Base-by-base conservation (phyloP, 2,888 invertebrate species). In the Cyaniris semiargus region DNA sequence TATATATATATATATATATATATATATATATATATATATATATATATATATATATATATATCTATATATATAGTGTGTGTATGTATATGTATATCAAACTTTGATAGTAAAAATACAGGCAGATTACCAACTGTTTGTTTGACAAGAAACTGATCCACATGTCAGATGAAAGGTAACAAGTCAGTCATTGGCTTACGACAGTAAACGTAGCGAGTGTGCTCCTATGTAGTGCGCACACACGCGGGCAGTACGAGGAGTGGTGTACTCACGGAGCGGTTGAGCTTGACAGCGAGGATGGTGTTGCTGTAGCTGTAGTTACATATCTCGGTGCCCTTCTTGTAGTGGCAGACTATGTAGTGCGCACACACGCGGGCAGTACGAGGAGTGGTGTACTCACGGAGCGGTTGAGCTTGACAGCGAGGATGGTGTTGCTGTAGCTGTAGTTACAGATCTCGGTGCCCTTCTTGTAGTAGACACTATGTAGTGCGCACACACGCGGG, bases 391-490 rank as follows among this genome's bases (percentile, higher is more conserved):
- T 15, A 76, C 96, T 95, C 93, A 97, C 97, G 87, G 97, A 97
- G 92, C 99, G 96, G 93, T 99, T 99, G 80, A 99, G 95, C 93
- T 98, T 98, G 79, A 99, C 98, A 80, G 98, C 97, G 85, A 99
- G 95, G 87, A 99, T 99, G 79, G 98, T 98, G 91, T 99, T 99
- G 81, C 98, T 97, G 89, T 96, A 96, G 87, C 97, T 97, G 94
- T 99, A 99, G 93, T 98, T 98, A 94, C 99, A 99, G 88, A 99
- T 99, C 95, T 99, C 99, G 78, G 98, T 98, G 82, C 98, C 98
- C 90, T 98, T 98, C 90, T 98, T 98, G 94, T 98, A n/a, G n/a
- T n/a, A n/a, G n/a, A n/a, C n/a, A n/a, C 8, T 58, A 13, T 23
- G 60, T 60, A 21, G 0, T 60, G 6, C 15, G 6, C 13, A 76